Base-by-base conservation (phyloP, 2,797 vertebrate species). In the Hephaestus fuliginosus region DNA sequence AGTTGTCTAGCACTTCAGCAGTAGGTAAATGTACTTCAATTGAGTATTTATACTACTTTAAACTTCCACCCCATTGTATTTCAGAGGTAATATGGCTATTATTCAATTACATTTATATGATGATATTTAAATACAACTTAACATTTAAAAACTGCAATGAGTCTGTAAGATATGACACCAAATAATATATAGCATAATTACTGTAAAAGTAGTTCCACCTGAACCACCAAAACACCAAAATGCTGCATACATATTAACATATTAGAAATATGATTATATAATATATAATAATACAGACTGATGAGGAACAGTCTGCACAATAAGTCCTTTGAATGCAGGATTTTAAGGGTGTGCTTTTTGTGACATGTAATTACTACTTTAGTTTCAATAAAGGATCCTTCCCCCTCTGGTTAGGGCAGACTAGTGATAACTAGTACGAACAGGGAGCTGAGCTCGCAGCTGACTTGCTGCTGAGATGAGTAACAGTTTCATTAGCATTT, bases 401-500 rank as follows among this genome's bases (percentile, higher is more conserved):
- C n/a, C 46, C 18, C 25, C 18, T n/a, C 28, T 7, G 33, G 15
- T 49, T 67, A 20, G 15, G 20, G 30, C 25, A 22, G 20, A 70
- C 20, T 33, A 43, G 44, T 0, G 3, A 70, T 20, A 64, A 68
- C 61, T 64, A 72, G 36, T 39, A 44, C 28, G 48, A 30, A 15
- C 57, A 48, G 48, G 63, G 33, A 60, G 63, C 8, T 4, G 39
- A 57, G 39, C 28, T 53, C 6, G 10, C 30, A 33, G 70, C 44
- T 72, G 44, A 60, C 15, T 10, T 43, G 22, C 18, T 39, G 71
- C 70, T 49, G 61, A 78, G 58, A 63, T 56, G 64, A 77, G 63
- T 30, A 49, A 44, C 48, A 62, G 48, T 25, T 84, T 73, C 62
- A 77, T 64, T 74, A 51, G 56, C 43, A 68, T 82, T 85, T 76